Evolutionary conservation across 2,888 invertebrate genomes (phyloP).

Genomic region (Xestia c-nigrum): DNA sequence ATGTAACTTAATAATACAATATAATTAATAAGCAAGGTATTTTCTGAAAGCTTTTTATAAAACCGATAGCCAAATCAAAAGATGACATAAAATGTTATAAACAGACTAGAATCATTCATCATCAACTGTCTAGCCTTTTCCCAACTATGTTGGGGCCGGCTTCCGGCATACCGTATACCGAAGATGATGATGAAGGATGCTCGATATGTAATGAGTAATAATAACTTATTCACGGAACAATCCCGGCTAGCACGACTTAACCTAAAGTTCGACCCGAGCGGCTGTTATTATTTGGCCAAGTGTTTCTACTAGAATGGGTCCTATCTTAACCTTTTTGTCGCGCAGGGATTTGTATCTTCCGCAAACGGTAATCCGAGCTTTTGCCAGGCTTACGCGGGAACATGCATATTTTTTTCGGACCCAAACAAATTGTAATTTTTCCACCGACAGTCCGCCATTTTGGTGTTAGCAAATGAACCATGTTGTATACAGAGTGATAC

Average conservation of each 20-base stretch:
- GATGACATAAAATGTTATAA: neutral
- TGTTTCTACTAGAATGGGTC: neutral
- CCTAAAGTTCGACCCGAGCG: too few species aligned
- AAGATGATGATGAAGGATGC: too few species aligned
- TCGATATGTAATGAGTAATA: too few species aligned
- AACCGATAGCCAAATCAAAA: neutral
- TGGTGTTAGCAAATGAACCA: neutral
- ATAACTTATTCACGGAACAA: too few species aligned
- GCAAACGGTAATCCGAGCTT: slow-evolving; percentile 6
- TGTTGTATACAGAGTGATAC: neutral
- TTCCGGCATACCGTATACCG: too few species aligned
- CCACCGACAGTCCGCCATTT: neutral
- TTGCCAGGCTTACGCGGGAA: neutral
- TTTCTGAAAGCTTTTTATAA: neutral
- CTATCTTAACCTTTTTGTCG: slow-evolving; percentile 13
- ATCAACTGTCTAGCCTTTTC: too few species aligned
- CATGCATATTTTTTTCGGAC: neutral
- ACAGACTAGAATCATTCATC: neutral
- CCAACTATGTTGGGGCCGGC: too few species aligned
- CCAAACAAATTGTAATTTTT: neutral
- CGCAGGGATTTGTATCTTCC: neutral
- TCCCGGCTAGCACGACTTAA: too few species aligned
- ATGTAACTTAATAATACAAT: too few species aligned
- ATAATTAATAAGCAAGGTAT: too few species aligned
- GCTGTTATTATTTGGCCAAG: too few species aligned